phyloP scores from a whole-genome alignment of 2,888 invertebrate genomes.

The Cacoxenus indagator region DNA sequence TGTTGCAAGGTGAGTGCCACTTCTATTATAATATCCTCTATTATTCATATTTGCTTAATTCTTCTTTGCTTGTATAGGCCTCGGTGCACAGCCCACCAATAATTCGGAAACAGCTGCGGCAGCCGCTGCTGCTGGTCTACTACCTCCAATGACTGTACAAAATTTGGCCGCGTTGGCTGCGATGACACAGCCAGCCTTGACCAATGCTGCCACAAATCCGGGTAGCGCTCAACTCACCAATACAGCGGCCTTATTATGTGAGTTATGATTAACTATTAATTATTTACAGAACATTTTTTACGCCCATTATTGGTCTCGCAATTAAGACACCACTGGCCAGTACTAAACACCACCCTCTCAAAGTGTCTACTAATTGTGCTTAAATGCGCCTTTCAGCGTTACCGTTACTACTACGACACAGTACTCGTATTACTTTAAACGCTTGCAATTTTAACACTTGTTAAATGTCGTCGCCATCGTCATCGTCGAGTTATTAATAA shows the following conservation, averaged over 20 bases:
- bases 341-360: no score
- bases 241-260: constrained; percentile 70
- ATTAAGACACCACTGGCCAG: no score
- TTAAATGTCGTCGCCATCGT: background rate
- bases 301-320: background rate
- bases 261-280: constrained; percentile 44
- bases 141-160: constrained; percentile 90
- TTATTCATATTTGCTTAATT: background rate
- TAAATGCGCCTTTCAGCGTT: background rate
- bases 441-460: background rate
- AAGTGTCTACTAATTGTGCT: no score
- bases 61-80: constrained; percentile 34
- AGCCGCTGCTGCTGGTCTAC: constrained; percentile 71
- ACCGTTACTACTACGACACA: background rate
- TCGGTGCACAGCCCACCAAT: constrained; percentile 65
- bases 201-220: constrained; percentile 65
- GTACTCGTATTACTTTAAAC: background rate
- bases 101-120: constrained; percentile 57
- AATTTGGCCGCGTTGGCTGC: constrained; percentile 89
- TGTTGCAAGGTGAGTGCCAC: constrained; percentile 73
- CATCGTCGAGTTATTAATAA: background rate
- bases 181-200: constrained; percentile 72
- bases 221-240: constrained; percentile 69
- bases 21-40: background rate
- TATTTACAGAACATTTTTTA: background rate